Evolutionary conservation across 2,888 invertebrate genomes (phyloP), one percentile per base, ranked within the genome.

Genomic region (Meliscaeva auricollis): DNA sequence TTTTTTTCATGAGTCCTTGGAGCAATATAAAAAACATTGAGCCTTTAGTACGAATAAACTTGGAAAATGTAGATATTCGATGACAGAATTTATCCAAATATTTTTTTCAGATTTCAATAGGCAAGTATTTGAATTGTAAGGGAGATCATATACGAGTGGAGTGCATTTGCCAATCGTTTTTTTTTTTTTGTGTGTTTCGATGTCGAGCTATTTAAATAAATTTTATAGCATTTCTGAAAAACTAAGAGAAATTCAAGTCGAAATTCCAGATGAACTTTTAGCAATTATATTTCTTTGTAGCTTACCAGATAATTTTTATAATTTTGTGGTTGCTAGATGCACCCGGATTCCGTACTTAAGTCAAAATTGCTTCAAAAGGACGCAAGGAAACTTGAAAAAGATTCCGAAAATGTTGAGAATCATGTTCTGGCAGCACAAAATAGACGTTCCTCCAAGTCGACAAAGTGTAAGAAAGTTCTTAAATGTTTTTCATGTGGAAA

Each of bases 401-500:
- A 50, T 8, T 3, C 20, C 2, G 48, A 20, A 20, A 7, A 8
- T 11, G 22, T 11, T 7, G 3, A 20, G 2, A 20, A 9, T 11
- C 20, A 22, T 50, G 20, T 50, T 17, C 20, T 50, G 3, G 3
- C 11, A 0, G 20, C 48, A 3, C 1, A 54, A 22, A 30, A 1
- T 30, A n/a, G 22, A 15, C 30, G n/a, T 0, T 1, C 0, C 3
- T 15, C 7, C 1, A 30, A 54, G 1, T 13, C 6, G 1, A 15
- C n/a, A 6, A 54, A 54, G n/a, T 30, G 32, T 6, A 54, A 54
- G 30, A 52, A 26, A 26, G 2, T 4, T 2, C 0, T n/a, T 0
- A 54, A 54, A 54, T n/a, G n/a, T 7, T 54, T 32, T 54, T n/a
- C 30, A 32, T 54, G 54, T 30, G 30, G 32, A 7, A 54, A 54